These are phyloP conservation scores for Blastomussa wellsi DNA, from an alignment of 92 coral and sea anemone species.

Conservation along the genomic window DNA sequence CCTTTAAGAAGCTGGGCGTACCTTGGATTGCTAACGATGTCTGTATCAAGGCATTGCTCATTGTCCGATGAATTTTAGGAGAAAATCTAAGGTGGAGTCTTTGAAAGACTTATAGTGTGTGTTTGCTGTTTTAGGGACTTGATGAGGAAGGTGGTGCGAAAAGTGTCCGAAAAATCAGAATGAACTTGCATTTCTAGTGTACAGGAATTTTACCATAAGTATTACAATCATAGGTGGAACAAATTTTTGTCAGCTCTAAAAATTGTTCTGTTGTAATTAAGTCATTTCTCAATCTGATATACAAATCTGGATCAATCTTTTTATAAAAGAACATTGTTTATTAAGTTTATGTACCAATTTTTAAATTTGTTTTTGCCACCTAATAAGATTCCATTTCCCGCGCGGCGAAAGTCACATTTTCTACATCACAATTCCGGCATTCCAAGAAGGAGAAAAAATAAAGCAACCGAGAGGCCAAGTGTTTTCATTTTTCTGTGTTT, in stretches of 20 bases:
- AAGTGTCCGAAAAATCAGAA: slow-evolving; percentile 25
- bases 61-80: neutral
- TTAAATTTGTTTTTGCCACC: too few relatives aligned
- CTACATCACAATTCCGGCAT: neutral
- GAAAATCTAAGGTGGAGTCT: neutral
- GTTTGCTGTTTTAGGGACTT: slow-evolving; percentile 50
- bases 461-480: neutral
- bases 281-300: neutral
- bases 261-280: neutral
- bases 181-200: neutral
- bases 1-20: too few relatives aligned
- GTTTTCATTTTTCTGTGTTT: neutral
- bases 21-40: too few relatives aligned
- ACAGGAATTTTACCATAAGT: neutral
- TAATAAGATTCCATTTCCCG: too few relatives aligned
- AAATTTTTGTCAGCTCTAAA: neutral
- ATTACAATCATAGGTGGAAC: neutral
- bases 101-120: neutral
- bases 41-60: neutral
- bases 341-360: neutral
- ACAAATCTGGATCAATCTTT: neutral
- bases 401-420: neutral
- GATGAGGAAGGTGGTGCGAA: slow-evolving; percentile 70
- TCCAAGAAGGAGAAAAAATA: too few relatives aligned
- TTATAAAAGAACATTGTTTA: neutral